Evolutionary conservation across 2,797 vertebrate genomes (phyloP).

Genomic region (Eospalax fontanierii): DNA sequence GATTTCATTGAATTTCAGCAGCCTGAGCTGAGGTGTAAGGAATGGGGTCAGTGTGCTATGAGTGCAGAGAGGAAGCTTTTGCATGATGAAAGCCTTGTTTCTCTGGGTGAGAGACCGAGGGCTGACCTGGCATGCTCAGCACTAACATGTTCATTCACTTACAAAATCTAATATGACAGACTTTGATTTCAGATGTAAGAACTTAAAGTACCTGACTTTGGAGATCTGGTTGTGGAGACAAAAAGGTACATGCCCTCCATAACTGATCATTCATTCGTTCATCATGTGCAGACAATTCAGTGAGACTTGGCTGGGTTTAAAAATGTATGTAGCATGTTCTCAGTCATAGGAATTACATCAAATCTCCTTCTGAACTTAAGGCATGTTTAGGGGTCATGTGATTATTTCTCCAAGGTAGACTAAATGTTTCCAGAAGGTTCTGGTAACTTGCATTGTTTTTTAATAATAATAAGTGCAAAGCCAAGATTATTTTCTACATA

Average conservation of each 20-base stretch:
- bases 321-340: not conserved
- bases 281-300: not conserved
- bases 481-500: not conserved
- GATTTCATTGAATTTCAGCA: slow-evolving; percentile 50
- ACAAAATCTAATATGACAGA: slow-evolving; percentile 28
- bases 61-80: not conserved
- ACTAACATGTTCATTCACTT: slow-evolving; percentile 21
- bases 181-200: not conserved
- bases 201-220: slow-evolving; percentile 3
- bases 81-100: not conserved
- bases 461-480: not conserved
- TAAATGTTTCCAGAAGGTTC: not conserved
- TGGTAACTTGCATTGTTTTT: not conserved
- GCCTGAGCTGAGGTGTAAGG: not conserved
- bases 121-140: not conserved
- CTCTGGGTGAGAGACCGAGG: not conserved
- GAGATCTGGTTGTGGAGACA: not conserved
- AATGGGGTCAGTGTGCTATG: not conserved
- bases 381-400: not conserved
- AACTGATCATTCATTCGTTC: not conserved
- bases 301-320: not conserved
- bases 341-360: not conserved
- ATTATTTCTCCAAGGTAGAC: not conserved
- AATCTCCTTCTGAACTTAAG: not conserved
- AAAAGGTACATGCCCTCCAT: not conserved